Evolutionary conservation across 30 jellyfish, hydroid and myxozoan species (phyloP).

Genomic region (Chironex yamaguchii): DNA sequence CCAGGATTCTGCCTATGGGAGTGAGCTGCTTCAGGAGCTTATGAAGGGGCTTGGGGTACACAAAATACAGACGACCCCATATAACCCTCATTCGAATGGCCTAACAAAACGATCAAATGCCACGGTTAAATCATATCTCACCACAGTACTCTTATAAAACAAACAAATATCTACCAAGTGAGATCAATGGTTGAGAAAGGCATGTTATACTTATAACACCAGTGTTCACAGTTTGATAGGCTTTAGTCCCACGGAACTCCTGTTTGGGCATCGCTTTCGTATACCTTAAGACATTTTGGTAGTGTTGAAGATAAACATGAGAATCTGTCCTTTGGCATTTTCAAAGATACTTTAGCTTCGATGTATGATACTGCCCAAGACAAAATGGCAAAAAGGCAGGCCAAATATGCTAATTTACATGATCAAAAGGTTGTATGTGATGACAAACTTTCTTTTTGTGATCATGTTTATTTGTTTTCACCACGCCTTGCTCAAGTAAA

Average conservation of each 20-base stretch:
- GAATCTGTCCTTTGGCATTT: not conserved
- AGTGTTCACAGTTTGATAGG: constrained; percentile 17
- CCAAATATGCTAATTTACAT: not conserved
- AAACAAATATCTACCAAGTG: not conserved
- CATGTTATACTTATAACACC: constrained; percentile 38
- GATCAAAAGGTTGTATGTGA: constrained; percentile 20
- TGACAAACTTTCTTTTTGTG: not conserved
- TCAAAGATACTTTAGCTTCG: not conserved
- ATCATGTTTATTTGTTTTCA: constrained; percentile 7
- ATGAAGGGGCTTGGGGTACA: not conserved
- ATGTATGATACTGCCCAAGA: constrained; percentile 31
- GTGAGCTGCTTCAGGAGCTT: not conserved
- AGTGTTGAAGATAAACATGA: not conserved
- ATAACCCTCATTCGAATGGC: not conserved
- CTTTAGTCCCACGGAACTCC: constrained; percentile 42
- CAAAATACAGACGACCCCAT: not conserved
- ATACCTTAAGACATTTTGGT: constrained; percentile 24
- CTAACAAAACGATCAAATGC: not conserved
- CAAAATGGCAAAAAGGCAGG: constrained; percentile 19
- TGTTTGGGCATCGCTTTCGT: constrained; percentile 35
- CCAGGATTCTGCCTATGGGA: not conserved
- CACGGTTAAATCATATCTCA: not conserved
- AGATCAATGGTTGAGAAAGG: constrained; percentile 39
- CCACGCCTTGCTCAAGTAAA: constrained; percentile 21
- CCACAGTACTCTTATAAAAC: not conserved